Percentiles rank a stretch among this genome's conserved stretches.
Conservation (phyloP, 1,140 invertebrate genomes). For the Drosophila pseudoananassae region DNA sequence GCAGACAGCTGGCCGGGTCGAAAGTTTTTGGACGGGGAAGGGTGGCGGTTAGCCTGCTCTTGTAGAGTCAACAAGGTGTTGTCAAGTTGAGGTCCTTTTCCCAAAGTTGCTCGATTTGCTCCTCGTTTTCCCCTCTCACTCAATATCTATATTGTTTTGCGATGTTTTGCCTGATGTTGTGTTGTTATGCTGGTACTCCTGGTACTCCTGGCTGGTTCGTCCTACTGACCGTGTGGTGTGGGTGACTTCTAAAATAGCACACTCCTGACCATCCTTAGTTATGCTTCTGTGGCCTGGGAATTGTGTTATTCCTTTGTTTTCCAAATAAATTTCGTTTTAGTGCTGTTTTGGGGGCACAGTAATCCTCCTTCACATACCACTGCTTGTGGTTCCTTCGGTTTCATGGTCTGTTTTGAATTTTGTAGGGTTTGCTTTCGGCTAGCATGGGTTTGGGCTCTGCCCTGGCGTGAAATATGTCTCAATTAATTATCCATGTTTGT, state of each 20-base stretch:
- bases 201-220: constrained; percentile 21
- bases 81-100: constrained; percentile 54
- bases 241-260: constrained; percentile 44
- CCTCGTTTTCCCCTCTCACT: constrained; percentile 1
- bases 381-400: constrained; percentile 20
- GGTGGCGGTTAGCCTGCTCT: background rate
- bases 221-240: constrained; percentile 7
- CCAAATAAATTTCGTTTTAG: constrained; percentile 66
- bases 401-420: constrained; percentile 8
- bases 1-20: constrained; percentile 48
- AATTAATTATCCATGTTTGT: constrained; percentile 71
- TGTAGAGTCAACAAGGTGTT: constrained; percentile 72
- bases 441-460: background rate
- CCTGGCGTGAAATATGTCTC: constrained; percentile 66
- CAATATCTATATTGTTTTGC: constrained; percentile 43
- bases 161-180: constrained; percentile 39
- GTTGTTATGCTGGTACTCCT: background rate
- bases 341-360: constrained; percentile 43
- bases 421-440: background rate
- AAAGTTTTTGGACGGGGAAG: constrained; percentile 1
- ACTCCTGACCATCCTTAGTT: constrained; percentile 9
- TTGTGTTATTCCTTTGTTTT: constrained; percentile 52
- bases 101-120: constrained; percentile 47
- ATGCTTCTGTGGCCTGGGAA: constrained; percentile 37
- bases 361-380: constrained; percentile 20